A percentile compares a stretch with the other conserved stretches of the same genome.
These are phyloP conservation scores for Acrocephalus scirpaceus DNA, from an alignment of 2,797 vertebrate species.

Conservation along the genomic window DNA sequence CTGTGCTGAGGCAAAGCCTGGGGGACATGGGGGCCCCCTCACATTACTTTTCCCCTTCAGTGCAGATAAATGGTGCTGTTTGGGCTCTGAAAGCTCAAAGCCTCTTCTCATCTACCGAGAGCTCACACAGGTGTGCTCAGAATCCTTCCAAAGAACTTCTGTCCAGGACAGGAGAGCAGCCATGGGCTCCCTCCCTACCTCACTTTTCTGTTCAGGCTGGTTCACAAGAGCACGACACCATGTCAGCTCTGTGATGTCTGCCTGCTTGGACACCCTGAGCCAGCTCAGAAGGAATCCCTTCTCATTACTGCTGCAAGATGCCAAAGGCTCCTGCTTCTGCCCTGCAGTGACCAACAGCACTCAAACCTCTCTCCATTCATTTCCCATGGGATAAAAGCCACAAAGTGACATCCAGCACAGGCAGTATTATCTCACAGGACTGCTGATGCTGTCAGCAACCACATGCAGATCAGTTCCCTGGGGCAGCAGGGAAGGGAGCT, in stretches of 20 bases:
- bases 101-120: background rate
- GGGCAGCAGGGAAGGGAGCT: background rate
- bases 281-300: background rate
- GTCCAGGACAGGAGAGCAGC: background rate
- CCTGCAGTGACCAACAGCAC: background rate
- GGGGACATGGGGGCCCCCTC: rapidly evolving
- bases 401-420: background rate
- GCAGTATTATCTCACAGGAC: background rate
- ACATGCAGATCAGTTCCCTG: background rate
- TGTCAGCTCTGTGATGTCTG: background rate
- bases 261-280: background rate
- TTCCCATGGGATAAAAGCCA: background rate
- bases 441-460: background rate
- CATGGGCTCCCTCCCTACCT: background rate
- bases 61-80: background rate
- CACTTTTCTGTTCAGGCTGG: background rate
- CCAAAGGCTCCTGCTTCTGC: background rate
- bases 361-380: background rate
- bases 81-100: background rate
- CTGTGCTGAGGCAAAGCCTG: background rate
- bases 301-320: background rate
- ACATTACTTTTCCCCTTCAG: background rate
- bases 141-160: background rate
- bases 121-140: background rate
- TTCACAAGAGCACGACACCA: background rate